These are phyloP conservation scores for Helogale parvula DNA, from an alignment of 2,113 vertebrate genomes.

Conservation along the genomic window DNA sequence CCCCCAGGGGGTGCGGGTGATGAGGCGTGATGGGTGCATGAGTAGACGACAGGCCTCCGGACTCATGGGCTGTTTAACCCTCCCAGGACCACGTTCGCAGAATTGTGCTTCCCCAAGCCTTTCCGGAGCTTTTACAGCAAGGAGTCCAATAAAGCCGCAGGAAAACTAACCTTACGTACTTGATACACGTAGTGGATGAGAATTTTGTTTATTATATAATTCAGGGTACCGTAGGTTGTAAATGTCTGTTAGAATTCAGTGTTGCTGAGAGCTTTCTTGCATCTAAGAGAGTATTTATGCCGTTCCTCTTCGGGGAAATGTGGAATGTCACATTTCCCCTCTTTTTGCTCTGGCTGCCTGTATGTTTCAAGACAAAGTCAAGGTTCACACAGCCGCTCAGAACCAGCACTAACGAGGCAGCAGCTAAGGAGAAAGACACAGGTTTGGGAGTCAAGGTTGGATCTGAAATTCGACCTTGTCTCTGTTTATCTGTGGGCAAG, in stretches of 20 bases:
- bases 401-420: background rate
- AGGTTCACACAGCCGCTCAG: background rate
- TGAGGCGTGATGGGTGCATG: too few species aligned
- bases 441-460: background rate
- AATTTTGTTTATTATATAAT: background rate
- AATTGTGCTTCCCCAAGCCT: background rate
- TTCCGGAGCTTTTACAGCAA: background rate
- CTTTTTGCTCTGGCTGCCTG: background rate
- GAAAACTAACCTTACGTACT: background rate
- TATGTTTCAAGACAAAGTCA: background rate
- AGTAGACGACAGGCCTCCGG: background rate
- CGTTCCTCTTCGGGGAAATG: background rate
- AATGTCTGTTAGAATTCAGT: background rate
- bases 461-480: background rate
- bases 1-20: background rate
- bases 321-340: background rate
- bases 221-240: background rate
- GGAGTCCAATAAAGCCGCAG: background rate
- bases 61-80: background rate
- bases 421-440: background rate
- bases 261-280: background rate
- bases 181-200: background rate
- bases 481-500: accelerated
- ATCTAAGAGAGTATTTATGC: background rate
- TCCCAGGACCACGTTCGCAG: background rate